Percentiles rank a stretch among this genome's conserved stretches.
These are phyloP conservation scores for Phallusia fumigata DNA, from an alignment of 23 tunicate species.

Conservation along the genomic window DNA sequence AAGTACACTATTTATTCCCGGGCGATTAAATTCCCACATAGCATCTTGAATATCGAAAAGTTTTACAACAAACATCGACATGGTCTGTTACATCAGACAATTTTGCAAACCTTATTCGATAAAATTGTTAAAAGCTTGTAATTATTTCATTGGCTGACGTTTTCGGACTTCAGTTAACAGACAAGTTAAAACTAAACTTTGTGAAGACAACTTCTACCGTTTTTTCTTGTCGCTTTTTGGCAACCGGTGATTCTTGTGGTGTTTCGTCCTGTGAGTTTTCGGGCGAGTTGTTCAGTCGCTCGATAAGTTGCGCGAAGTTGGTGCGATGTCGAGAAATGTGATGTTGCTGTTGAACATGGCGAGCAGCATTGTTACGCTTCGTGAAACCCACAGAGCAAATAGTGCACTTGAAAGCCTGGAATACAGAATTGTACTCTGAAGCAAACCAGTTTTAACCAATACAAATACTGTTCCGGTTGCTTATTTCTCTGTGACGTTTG, in stretches of 20 bases:
- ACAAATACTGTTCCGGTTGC: too few relatives aligned
- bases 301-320: constrained; percentile 38
- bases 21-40: too few relatives aligned
- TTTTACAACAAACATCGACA: too few relatives aligned
- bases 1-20: too few relatives aligned
- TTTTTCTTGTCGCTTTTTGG: background rate
- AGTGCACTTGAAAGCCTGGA: constrained; percentile 56
- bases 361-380: constrained; percentile 66
- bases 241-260: background rate
- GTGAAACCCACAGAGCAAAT: constrained; percentile 71
- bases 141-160: background rate
- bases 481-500: background rate
- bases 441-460: too few relatives aligned
- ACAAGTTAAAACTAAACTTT: background rate
- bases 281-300: constrained; percentile 13
- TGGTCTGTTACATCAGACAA: too few relatives aligned
- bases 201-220: background rate
- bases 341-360: constrained; percentile 75
- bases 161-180: background rate
- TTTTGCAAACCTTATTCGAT: too few relatives aligned
- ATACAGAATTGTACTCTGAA: too few relatives aligned
- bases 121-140: background rate
- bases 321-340: constrained; percentile 29
- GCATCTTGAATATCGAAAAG: too few relatives aligned
- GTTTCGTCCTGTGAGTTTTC: background rate